Evolutionary conservation across 2,888 invertebrate species (phyloP).

Genomic region (Drosophila ezoana): DNA sequence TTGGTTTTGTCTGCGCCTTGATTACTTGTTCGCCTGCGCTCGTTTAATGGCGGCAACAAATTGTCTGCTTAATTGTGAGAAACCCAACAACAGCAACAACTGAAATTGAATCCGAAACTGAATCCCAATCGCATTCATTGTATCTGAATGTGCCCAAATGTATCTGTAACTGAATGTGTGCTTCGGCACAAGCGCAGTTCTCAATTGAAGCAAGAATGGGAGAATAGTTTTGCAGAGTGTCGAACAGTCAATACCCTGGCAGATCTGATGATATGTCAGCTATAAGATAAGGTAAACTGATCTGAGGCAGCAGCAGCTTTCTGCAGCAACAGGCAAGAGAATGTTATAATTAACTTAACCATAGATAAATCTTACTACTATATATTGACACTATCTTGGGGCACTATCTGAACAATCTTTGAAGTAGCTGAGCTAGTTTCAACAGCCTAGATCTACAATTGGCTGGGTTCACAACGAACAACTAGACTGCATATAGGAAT

Average conservation of each 20-base stretch:
- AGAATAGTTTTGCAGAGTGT: not conserved
- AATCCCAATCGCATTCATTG: conserved; percentile 30
- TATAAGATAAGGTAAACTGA: no score
- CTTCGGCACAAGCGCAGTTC: conserved; percentile 31
- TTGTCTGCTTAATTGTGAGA: conserved; percentile 76
- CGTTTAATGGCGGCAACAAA: conserved; percentile 53
- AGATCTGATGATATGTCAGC: not conserved
- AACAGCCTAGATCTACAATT: no score
- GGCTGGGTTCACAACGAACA: no score
- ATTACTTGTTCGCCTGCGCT: conserved; percentile 63
- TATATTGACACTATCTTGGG: no score
- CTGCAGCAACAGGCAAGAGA: no score
- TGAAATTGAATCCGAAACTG: conserved; percentile 32
- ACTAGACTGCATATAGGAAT: not conserved
- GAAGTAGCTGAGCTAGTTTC: no score
- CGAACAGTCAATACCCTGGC: conserved; percentile 4
- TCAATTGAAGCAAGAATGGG: conserved; percentile 19
- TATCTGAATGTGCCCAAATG: conserved; percentile 21
- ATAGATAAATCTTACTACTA: no score
- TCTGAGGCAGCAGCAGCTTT: no score
- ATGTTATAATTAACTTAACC: no score
- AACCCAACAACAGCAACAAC: conserved; percentile 47
- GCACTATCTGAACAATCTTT: no score
- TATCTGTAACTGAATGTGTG: conserved; percentile 25
- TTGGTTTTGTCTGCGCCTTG: conserved; percentile 30